These are phyloP conservation scores for Calliphora vicina DNA, from an alignment of 1,140 invertebrate species.

Conservation along the genomic window DNA sequence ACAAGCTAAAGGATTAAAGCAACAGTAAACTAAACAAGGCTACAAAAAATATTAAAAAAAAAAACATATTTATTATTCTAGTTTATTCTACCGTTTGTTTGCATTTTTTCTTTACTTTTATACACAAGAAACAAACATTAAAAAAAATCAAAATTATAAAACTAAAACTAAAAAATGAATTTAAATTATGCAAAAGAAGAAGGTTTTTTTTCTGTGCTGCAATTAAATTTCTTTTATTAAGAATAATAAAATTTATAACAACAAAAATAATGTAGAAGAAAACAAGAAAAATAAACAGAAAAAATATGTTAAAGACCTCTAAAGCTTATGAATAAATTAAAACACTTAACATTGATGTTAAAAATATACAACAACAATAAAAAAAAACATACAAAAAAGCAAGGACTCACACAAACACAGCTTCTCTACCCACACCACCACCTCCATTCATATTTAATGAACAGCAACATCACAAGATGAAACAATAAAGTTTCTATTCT, in stretches of 20 bases:
- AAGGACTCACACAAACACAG: neutral
- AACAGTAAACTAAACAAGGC: neutral
- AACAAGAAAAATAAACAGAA: neutral
- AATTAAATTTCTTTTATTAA: slow-evolving; percentile 10
- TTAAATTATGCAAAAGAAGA: slow-evolving; percentile 4
- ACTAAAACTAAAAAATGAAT: neutral
- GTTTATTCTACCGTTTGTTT: neutral
- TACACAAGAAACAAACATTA: neutral
- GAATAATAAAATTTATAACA: neutral
- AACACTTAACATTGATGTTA: slow-evolving; percentile 1
- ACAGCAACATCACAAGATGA: no score
- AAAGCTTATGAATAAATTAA: slow-evolving; percentile 11
- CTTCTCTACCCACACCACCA: neutral
- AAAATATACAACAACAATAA: neutral
- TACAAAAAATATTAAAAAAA: neutral
- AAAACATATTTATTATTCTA: slow-evolving; percentile 10
- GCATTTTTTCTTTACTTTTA: neutral
- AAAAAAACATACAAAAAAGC: no score
- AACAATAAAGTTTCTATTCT: no score
- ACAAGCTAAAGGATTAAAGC: neutral
- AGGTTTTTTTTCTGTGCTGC: neutral
- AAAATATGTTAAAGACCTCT: slow-evolving; percentile 5
- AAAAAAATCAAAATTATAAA: neutral
- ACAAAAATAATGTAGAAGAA: neutral
- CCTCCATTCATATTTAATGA: no score